Base-by-base conservation (phyloP, 2,113 vertebrate genomes). In the Mesembrinibis cayennensis region DNA sequence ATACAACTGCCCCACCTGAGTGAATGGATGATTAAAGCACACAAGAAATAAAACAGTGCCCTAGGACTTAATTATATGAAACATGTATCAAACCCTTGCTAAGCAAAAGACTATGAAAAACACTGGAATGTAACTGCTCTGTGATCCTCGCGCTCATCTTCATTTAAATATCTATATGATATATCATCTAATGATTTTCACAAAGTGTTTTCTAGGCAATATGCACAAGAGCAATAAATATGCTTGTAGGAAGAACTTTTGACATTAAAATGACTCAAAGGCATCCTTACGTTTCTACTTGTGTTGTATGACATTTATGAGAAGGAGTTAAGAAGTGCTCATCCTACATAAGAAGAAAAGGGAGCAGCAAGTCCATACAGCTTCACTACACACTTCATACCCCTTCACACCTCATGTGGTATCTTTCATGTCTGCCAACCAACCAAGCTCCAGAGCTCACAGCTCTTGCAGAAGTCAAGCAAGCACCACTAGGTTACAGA, bases 1-100 rank as follows among this genome's bases (percentile, higher is more conserved):
- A 76, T 7, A 32, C 10, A 72, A 26, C 7, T 1, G 0, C 15
- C 20, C 4, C 10, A 27, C 38, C 23, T 1, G 8, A 85, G 30
- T 5, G 38, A 72, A 71, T 3, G 14, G 30, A 40, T 44, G 32
- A 34, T 11, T 30, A 32, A 90, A 78, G 23, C 25, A 70, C 23
- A 30, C 7, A 6, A 59, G 30, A 82, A 90, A 72, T 47, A 63
- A 32, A 73, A 55, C 36, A 22, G 20, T 18, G 40, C 32, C 44
- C 66, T 5, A 32, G 13, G 25, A 56, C 23, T 40, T 67, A 44
- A 2, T 49, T 9, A 1, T 6, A 53, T 7, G n/a, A 56, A 80
- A 52, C 7, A 53, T 0, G 1, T 32, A 70, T 32, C 21, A 58
- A 56, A 49, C 13, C 23, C 16, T 62, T 73, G 29, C 34, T 10